Evolutionary conservation across 2,113 vertebrate genomes (phyloP).

Genomic region (Elephas maximus): DNA sequence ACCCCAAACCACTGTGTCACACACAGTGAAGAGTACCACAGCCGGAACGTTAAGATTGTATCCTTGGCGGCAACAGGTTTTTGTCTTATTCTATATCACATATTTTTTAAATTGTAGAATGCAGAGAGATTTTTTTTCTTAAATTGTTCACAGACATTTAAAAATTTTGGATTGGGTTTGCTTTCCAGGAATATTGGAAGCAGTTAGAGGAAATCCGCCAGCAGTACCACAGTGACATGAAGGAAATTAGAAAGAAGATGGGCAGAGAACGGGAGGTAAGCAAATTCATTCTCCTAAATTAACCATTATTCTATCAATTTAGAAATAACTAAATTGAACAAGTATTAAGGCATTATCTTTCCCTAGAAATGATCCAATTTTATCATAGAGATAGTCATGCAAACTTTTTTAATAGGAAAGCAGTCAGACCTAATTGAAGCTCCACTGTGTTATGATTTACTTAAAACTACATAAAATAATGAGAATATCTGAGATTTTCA

Average conservation of each 20-base stretch:
- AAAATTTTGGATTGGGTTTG: constrained; percentile 49
- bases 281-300: not conserved
- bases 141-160: not conserved
- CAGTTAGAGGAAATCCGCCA: constrained; percentile 93
- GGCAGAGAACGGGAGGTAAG: constrained; percentile 88
- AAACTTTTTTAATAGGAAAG: not conserved
- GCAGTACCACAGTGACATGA: constrained; percentile 92
- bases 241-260: constrained; percentile 89
- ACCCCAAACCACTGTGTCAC: not conserved
- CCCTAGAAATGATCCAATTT: not conserved
- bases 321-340: not conserved
- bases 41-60: not conserved
- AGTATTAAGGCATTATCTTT: constrained; percentile 29
- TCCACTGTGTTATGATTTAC: not conserved
- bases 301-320: not conserved
- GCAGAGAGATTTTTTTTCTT: not conserved
- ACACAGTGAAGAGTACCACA: not conserved
- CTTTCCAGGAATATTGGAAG: constrained; percentile 92
- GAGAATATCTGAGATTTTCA: not conserved
- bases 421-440: not conserved
- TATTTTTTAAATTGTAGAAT: not conserved
- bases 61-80: not conserved
- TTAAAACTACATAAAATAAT: not conserved
- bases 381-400: not conserved
- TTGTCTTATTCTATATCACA: not conserved